These are phyloP conservation scores for Mungos mungo DNA, from an alignment of 2,113 vertebrate genomes.

Conservation along the genomic window DNA sequence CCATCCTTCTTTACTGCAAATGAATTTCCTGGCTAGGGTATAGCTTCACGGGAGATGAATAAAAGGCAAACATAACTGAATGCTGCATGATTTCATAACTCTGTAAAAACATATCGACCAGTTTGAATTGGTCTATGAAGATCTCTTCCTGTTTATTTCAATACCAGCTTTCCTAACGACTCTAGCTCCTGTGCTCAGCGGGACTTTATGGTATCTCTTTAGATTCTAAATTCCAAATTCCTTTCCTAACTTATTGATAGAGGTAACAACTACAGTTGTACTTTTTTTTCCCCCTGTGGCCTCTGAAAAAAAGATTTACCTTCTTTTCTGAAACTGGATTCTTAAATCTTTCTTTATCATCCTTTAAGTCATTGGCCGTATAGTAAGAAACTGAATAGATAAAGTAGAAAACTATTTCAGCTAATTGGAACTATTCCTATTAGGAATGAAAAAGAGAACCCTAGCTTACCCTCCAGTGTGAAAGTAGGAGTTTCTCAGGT, in stretches of 20 bases:
- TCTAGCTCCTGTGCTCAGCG: neutral
- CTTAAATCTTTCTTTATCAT: neutral
- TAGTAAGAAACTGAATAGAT: neutral
- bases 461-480: neutral
- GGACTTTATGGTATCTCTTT: neutral
- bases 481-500: neutral
- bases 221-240: neutral
- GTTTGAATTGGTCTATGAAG: constrained; percentile 37
- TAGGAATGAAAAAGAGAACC: neutral
- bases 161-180: neutral
- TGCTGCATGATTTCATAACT: constrained; percentile 52
- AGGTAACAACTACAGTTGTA: neutral
- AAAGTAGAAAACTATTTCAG: neutral
- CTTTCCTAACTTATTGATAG: neutral
- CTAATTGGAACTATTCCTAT: neutral
- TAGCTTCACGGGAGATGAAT: constrained; percentile 43
- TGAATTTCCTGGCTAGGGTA: neutral
- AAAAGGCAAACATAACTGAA: constrained; percentile 41
- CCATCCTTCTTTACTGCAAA: neutral
- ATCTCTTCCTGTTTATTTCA: constrained; percentile 40
- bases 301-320: neutral
- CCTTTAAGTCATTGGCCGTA: neutral
- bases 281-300: neutral
- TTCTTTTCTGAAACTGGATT: constrained; percentile 10
- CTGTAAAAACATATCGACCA: constrained; percentile 41